These are phyloP conservation scores for Sesia apiformis DNA, from an alignment of 2,888 invertebrate species.

Conservation along the genomic window DNA sequence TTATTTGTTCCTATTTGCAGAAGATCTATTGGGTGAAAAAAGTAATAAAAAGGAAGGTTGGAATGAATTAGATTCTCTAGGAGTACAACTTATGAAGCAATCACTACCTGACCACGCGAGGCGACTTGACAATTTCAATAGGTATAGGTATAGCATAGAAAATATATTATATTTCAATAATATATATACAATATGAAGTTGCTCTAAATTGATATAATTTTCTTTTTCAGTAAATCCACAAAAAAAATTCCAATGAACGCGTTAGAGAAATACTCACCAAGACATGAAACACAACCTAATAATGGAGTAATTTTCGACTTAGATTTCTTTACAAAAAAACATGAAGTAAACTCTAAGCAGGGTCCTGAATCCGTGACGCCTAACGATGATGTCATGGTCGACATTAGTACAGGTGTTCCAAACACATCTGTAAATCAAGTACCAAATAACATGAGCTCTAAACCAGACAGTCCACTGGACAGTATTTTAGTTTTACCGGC, in stretches of 20 bases:
- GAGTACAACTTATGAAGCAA: conserved; percentile 84
- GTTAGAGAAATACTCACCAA: conserved; percentile 53
- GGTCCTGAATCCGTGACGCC: conserved; percentile 15
- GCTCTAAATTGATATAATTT: neutral
- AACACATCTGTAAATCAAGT: conserved; percentile 19
- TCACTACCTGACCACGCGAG: conserved; percentile 72
- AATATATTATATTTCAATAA: no score
- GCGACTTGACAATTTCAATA: conserved; percentile 47
- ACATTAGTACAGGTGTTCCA: conserved; percentile 57
- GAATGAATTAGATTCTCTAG: conserved; percentile 86
- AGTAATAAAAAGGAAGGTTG: conserved; percentile 67
- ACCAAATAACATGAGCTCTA: conserved; percentile 14
- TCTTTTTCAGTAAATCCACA: conserved; percentile 53
- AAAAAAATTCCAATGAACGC: conserved; percentile 80
- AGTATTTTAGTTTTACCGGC: conserved; percentile 37
- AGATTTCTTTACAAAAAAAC: conserved; percentile 64
- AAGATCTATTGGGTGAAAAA: conserved; percentile 41
- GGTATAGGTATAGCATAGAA: conserved; percentile 20
- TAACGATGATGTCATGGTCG: conserved; percentile 74
- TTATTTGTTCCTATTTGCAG: conserved; percentile 1
- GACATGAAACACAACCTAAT: conserved; percentile 26
- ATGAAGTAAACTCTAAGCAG: conserved; percentile 20
- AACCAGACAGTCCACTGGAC: conserved; percentile 23
- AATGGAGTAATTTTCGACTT: conserved; percentile 55
- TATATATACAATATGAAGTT: no score